Base-by-base conservation (phyloP, 2,888 invertebrate species). In the Helleia helle region DNA sequence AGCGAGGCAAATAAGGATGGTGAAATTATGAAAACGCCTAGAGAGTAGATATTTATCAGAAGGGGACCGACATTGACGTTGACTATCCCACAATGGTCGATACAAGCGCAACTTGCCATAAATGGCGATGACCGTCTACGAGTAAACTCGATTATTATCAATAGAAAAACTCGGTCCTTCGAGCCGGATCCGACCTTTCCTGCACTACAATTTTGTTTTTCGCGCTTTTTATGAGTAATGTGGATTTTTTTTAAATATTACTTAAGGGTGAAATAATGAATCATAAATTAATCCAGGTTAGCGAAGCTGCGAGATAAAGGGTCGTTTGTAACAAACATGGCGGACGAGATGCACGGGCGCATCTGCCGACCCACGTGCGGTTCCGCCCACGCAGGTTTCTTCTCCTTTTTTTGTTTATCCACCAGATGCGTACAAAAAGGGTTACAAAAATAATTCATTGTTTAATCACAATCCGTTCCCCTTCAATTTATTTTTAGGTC, bases 281-380 rank as follows among this genome's bases (percentile, higher is more conserved):
- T 60, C 60, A 68, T 66, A 68, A 74, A 71, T 68, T 64, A 64
- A 65, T 63, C 73, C 66, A 66, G 57, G 61, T 62, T 58, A 58
- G 55, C 58, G 55, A 65, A 71, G 74, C 75, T 56, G 56, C 56
- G 48, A 69, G 72, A 77, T 80, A 73, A 72, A 71, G 62, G 59
- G 55, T 59, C 56, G 61, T 54, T 51, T 56, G n/a, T n/a, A n/a
- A n/a, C 49, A 49, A 53, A 59, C 55, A 58, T 58, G 52, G 56
- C 52, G 60, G 59, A n/a, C n/a, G n/a, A n/a, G n/a, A n/a, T n/a
- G n/a, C n/a, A n/a, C n/a, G n/a, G n/a, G 57, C 56, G 69, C 83
- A 83, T 83, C 80, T 84, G 81, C 70, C 81, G 50, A 55, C 83
- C 83, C 83, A 84, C 83, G 83, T 84, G 83, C 77, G 60, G n/a